phyloP scores from a whole-genome alignment of 1,140 invertebrate species.

The Drosophila triauraria region DNA sequence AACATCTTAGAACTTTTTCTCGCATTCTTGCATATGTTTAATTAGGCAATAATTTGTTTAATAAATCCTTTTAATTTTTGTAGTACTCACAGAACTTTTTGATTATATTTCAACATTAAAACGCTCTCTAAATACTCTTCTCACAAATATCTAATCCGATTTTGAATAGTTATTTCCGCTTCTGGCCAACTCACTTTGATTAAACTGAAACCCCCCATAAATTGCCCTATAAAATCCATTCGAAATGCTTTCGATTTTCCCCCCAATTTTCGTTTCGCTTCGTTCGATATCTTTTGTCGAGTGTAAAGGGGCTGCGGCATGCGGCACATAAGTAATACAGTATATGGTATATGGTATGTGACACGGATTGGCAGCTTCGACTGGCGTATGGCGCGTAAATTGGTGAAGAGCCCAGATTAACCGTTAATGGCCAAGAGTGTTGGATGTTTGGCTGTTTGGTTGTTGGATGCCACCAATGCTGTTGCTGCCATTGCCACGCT shows the following conservation, averaged over 20 bases:
- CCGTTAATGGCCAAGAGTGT: constrained; percentile 71
- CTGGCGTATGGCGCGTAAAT: constrained; percentile 47
- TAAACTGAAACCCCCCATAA: neutral
- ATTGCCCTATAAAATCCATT: constrained; percentile 10
- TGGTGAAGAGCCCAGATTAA: constrained; percentile 69
- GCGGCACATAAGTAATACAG: constrained; percentile 41
- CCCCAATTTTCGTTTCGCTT: constrained; percentile 14
- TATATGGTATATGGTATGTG: constrained; percentile 38
- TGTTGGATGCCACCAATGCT: constrained; percentile 17
- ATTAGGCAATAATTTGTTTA: no score
- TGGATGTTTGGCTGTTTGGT: constrained; percentile 8
- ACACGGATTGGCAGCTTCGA: constrained; percentile 52
- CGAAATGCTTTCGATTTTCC: constrained; percentile 42
- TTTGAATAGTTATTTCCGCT: neutral
- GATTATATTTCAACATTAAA: neutral
- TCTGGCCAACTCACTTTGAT: neutral
- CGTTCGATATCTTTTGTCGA: constrained; percentile 21
- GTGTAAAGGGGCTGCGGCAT: constrained; percentile 32
- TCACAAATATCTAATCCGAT: neutral
- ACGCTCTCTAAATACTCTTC: no score
- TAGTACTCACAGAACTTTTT: neutral
- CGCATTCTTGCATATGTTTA: no score
- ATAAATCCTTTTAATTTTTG: neutral
- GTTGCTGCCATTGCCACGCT: constrained; percentile 57
- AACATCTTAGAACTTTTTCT: no score